These are phyloP conservation scores for Alces alces DNA, from an alignment of 2,113 vertebrate species.

Conservation along the genomic window DNA sequence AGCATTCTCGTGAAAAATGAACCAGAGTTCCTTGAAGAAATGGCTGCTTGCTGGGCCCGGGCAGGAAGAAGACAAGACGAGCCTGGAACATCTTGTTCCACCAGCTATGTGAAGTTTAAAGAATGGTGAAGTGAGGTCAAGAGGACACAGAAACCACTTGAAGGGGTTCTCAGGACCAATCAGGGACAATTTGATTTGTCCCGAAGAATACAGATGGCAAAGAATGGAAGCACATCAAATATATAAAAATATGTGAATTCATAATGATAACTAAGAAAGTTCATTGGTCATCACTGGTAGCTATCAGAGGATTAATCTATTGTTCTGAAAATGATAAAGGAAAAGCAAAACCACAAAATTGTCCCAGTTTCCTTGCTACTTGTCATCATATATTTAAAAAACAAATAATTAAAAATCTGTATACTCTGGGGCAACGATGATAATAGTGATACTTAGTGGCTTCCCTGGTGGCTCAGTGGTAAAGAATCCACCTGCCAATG, in stretches of 20 bases:
- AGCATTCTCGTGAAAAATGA: neutral
- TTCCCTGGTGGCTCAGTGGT: neutral
- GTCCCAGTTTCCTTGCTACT: neutral
- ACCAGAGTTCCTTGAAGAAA: neutral
- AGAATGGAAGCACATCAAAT: neutral
- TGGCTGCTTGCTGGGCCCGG: neutral
- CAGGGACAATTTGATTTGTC: neutral
- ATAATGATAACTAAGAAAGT: neutral
- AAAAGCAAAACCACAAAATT: neutral
- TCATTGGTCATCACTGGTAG: neutral
- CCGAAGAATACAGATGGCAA: neutral
- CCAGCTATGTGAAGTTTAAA: neutral
- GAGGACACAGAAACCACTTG: neutral
- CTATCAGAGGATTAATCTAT: neutral
- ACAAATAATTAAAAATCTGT: neutral
- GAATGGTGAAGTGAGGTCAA: neutral
- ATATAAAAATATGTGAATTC: neutral
- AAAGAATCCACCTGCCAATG: neutral
- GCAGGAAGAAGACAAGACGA: neutral
- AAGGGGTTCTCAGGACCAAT: neutral
- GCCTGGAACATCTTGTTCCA: neutral
- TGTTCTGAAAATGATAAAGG: neutral
- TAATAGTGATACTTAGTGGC: neutral
- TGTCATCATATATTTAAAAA: neutral
- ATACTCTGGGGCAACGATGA: neutral